Evolutionary conservation across 1,140 invertebrate species (phyloP), one percentile per base, ranked within the genome.

Genomic region (Pseudoatta argentina): DNA sequence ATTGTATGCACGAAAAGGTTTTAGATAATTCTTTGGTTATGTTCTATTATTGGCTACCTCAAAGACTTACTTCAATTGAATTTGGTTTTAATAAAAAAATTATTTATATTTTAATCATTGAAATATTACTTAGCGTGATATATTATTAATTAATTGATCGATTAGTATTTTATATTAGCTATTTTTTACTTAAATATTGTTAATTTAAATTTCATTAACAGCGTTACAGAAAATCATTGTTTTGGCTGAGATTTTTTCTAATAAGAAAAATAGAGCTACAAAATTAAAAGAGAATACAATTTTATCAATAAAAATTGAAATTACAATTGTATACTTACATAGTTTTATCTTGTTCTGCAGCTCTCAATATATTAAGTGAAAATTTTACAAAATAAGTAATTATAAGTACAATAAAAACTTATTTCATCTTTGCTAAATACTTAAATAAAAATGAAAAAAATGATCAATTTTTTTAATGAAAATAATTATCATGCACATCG

Each of bases 361-460:
- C 10, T 44, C 18, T 8, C 39, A 12, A 44, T 61, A 14, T 16
- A 51, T 61, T 4, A 34, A 53, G 8, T 18, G 1, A 39, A n/a
- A 53, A 75, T 75, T 44, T 8, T 8, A 85, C 1, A 53, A 75
- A 51, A 16, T n/a, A 71, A 27, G 6, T 14, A 21, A 30, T 63
- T 61, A 69, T 8, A 51, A 30, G 27, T 3, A 51, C 24, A 21
- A 55, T 8, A 55, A 78, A 86, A 48, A 8, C 39, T 64, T 86
- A 59, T 79, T 86, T 57, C 18, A 12, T 79, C 18, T 27, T 86
- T 59, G 18, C 14, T 86, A 18, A 10, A 27, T 66, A 39, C 18
- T 64, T 44, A 3, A 34, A 57, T 78, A 16, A 63, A 71, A 83
- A 51, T 8, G 0, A 16, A 44, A 39, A 57, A 44, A 57, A 55